Evolutionary conservation across 2,113 vertebrate species (phyloP), one percentile per base, ranked within the genome.

Genomic region (Dendrocopos noguchii): DNA sequence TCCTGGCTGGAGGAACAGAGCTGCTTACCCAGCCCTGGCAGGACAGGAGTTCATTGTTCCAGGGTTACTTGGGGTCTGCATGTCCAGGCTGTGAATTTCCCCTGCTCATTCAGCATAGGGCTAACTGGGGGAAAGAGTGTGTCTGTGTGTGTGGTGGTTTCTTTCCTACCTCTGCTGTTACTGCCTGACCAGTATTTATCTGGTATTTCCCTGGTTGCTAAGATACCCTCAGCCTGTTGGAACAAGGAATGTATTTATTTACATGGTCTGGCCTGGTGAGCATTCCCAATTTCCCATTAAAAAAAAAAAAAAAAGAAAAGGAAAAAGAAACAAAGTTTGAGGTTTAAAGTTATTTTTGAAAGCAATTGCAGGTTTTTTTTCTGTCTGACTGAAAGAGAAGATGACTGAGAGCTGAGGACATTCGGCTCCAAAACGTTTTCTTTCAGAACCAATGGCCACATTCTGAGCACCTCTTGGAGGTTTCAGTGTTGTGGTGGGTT

Each of bases 121-220:
- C 61, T 79, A 8, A 88, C 52, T 7, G 15, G 78, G 91, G 95
- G 36, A 95, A 95, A 90, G 81, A 87, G 64, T 66, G 36, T 20
- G 77, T 91, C 57, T 85, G 4, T 15, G 3, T 20, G 46, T 39
- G 73, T 33, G 77, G 78, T 81, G 64, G 67, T 71, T 93, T 89
- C 84, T 92, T 92, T 94, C 95, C 93, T 96, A 88, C 92, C 93
- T 95, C 93, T 79, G 81, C 90, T 84, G 6, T 87, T 83, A 17
- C 88, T 82, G 75, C 96, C 92, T 95, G 91, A 95, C 96, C 96
- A 96, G 72, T 96, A 96, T 94, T 97, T 93, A 95, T 94, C 92
- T 90, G 90, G 81, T 96, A 90, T 97, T 97, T 95, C 94, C 90
- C 91, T 91, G 31, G 96, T 97, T 96, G 97, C 96, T 97, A 96